Conservation (phyloP, 2,888 invertebrate genomes). For the Buathra laborator region DNA sequence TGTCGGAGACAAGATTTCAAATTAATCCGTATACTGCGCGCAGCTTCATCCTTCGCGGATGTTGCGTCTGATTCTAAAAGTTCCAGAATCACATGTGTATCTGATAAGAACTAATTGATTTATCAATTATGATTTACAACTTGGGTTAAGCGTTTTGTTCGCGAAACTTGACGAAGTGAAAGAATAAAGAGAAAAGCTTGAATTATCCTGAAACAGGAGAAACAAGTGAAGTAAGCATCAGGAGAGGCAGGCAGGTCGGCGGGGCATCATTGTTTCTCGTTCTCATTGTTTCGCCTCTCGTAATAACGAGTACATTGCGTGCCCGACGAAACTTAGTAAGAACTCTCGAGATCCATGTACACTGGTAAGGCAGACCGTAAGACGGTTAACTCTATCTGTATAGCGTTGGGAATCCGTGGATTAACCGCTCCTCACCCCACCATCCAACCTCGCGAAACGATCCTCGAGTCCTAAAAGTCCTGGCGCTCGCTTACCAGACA, state of each 20-base stretch:
- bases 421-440: conserved; percentile 25
- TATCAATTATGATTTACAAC: conserved; percentile 8
- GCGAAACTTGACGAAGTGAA: conserved; percentile 20
- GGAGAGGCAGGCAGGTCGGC: conserved; percentile 39
- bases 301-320: conserved; percentile 68
- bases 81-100: background rate
- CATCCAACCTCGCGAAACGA: conserved; percentile 27
- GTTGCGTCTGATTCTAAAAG: background rate
- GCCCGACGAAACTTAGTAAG: conserved; percentile 60
- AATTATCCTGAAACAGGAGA: conserved; percentile 40
- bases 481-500: conserved; percentile 20
- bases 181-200: conserved; percentile 33
- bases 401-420: conserved; percentile 51
- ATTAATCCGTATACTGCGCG: too few relatives aligned
- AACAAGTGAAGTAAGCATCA: conserved; percentile 23
- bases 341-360: conserved; percentile 51
- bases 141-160: conserved; percentile 14
- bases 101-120: background rate
- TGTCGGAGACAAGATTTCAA: too few relatives aligned
- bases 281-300: conserved; percentile 65
- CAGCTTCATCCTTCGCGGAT: too few relatives aligned
- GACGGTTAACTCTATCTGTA: conserved; percentile 50
- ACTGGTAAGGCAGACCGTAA: conserved; percentile 24
- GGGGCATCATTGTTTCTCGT: conserved; percentile 60
- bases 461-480: conserved; percentile 47